These are phyloP conservation scores for Brachionus calyciflorus DNA, from an alignment of 1,140 invertebrate genomes.

Conservation along the genomic window DNA sequence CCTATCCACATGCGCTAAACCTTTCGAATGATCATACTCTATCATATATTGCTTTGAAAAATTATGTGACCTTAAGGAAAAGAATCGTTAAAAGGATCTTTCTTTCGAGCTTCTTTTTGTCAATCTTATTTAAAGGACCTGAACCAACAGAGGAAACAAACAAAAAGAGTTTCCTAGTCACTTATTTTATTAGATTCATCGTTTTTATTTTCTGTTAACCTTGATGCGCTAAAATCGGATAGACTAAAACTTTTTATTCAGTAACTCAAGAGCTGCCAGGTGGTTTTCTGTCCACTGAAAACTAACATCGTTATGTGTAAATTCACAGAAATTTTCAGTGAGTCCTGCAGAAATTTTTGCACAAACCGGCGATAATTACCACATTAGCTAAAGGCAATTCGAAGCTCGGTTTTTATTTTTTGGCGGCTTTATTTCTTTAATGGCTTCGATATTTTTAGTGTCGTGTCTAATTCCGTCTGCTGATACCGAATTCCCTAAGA, in stretches of 20 bases:
- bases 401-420: not conserved
- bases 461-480: slow-evolving; percentile 44
- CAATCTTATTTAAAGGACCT: not conserved
- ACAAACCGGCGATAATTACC: slow-evolving; percentile 52
- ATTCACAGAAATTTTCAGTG: slow-evolving; percentile 49
- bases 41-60: too few species aligned
- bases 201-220: too few species aligned
- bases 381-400: not conserved
- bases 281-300: not conserved
- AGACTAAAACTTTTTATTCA: not conserved
- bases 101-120: not conserved
- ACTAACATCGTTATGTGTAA: not conserved
- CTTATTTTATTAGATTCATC: not conserved
- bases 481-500: slow-evolving; percentile 54
- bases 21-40: not conserved
- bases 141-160: not conserved
- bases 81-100: not conserved
- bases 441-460: not conserved
- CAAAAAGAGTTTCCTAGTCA: not conserved
- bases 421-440: not conserved
- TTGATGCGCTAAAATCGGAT: not conserved
- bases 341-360: slow-evolving; percentile 47
- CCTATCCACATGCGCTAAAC: not conserved
- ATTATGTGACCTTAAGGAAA: too few species aligned
- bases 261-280: not conserved